Evolutionary conservation across 2,113 vertebrate genomes (phyloP), one percentile per base, ranked within the genome.

Genomic region (Lampris megalopsis): DNA sequence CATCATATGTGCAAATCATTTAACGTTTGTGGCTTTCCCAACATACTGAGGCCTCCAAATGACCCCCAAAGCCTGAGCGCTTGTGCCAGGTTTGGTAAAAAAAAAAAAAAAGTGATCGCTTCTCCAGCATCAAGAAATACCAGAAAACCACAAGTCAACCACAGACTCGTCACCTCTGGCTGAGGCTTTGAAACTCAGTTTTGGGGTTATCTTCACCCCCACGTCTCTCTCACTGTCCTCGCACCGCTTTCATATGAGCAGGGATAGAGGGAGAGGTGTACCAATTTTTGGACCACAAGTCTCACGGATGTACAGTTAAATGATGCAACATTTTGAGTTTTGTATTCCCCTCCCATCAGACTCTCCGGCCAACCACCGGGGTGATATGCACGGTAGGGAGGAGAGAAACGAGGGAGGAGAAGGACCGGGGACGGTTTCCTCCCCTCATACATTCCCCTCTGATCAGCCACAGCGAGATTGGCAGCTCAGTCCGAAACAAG

Each of bases 371-470:
- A 88, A 85, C 85, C 85, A 80, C 82, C 86, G 80, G 86, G 90
- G 76, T 63, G 80, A 68, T 80, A 87, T 68, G 74, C 87, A 65
- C 82, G 74, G 77, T 75, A 60, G 74, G 85, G 76, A 84, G 79
- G 83, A 82, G 79, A 57, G 73, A 52, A 37, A 35, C 58, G 9
- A 37, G 10, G 61, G 49, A 37, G 59, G 65, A 76, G 63, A 59
- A 40, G 52, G 24, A 71, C 7, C 1, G 47, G 38, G 61, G 53
- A 52, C 5, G 47, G 45, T 24, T 45, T 53, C 75, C 85, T 88
- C 90, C 86, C 85, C 89, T 75, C 77, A 88, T 88, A 87, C 87
- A 92, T 89, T 73, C 82, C 66, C 53, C 64, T 79, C 77, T 88
- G 88, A 89, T 89, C 82, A 86, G 68, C 85, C 77, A 83, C 91